Evolutionary conservation across 2,113 vertebrate genomes (phyloP).

Genomic region (Gymnocephalus cernua): DNA sequence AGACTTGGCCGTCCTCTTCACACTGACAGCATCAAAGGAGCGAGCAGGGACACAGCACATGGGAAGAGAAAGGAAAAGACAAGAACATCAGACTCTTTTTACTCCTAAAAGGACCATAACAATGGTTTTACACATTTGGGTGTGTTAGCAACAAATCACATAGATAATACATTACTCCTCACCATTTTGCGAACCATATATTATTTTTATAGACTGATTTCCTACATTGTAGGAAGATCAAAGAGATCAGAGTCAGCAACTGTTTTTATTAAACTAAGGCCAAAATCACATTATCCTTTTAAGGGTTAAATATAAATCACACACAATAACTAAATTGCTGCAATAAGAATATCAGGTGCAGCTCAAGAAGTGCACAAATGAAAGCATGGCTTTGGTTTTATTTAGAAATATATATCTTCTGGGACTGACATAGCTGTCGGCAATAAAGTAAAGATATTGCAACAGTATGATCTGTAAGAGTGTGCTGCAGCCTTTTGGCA

Average conservation of each 20-base stretch:
- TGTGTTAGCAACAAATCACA: not conserved
- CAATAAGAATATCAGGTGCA: conserved; percentile 16
- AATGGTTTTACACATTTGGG: not conserved
- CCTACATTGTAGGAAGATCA: too few species aligned
- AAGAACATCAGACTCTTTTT: not conserved
- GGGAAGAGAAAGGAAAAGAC: not conserved
- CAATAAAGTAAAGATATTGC: not conserved
- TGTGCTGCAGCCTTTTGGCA: not conserved
- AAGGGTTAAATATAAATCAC: too few species aligned
- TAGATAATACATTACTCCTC: not conserved
- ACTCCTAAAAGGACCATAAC: not conserved
- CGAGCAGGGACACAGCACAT: conserved; percentile 33
- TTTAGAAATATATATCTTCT: too few species aligned
- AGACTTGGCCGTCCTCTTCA: conserved; percentile 95
- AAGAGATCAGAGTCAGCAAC: not conserved
- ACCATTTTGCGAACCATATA: not conserved
- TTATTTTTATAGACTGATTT: not conserved
- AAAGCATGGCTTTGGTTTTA: conserved; percentile 56
- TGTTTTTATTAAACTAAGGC: not conserved
- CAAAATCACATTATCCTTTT: not conserved
- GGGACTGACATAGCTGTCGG: not conserved
- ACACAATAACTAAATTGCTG: conserved; percentile 24
- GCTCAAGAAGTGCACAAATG: conserved; percentile 25
- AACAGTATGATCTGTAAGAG: not conserved
- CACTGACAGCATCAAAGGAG: conserved; percentile 75